Base-by-base conservation (phyloP, 2,888 invertebrate genomes). In the Panopea generosa region DNA sequence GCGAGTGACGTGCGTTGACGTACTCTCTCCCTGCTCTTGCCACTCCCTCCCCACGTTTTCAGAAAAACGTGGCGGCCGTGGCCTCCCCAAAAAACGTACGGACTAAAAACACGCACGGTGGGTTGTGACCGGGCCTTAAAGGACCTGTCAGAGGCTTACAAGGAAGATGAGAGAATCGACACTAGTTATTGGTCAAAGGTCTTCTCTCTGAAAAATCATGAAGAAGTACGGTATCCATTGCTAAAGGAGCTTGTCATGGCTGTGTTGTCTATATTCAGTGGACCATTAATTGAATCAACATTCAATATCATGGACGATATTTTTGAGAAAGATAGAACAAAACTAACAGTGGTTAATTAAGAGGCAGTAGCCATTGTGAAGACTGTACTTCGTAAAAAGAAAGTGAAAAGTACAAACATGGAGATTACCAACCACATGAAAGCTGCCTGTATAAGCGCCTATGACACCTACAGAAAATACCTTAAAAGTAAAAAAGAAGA, bases 241-340 rank as follows among this genome's bases (percentile, higher is more conserved):
- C 20, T 72, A 56, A 55, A 45, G 45, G 38, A 24, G 20, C 29
- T 72, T 26, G 67, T 56, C 16, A 24, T 14, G 2, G 27, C 73
- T 14, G 20, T 59, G 2, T 22, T 67, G 2, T 55, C 38, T n/a
- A 38, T 67, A 6, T 67, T 67, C 27, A 50, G 40, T 50, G 59
- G 59, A 2, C 67, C 67, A 7, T 40, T 67, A n/a, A 50, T 67
- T 24, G 67, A 67, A 59, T 33, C 50, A 7, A 67, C 59, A 24
- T 67, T 67, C 50, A 67, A 57, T 29, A 67, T 67, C 9, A 67
- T 59, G 59, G 59, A 67, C 59, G 67, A 67, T 18, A 67, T 67
- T 50, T 38, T 67, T 16, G 59, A 59, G n/a, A 67, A 67, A 38
- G 59, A 67, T 24, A 49, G 59, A 49, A 66, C 50, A 2, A 59